Conservation (phyloP, 1,140 invertebrate genomes). For the Drosophila micromelanica region DNA sequence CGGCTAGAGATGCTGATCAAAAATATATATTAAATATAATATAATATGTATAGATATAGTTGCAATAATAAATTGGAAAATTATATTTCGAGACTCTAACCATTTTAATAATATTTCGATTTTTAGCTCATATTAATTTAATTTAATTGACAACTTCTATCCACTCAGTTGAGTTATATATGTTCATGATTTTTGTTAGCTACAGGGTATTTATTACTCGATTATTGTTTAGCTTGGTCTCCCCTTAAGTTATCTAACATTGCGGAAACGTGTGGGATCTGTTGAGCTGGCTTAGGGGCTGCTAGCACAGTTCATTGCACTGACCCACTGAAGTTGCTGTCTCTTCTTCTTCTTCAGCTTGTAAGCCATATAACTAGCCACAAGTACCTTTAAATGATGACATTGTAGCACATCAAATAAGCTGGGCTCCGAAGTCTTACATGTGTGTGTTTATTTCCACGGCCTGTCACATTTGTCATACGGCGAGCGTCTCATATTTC, state of each 20-base stretch:
- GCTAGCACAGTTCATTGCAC: slow-evolving; percentile 42
- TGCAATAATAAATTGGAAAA: too few relatives aligned
- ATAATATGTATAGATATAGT: too few relatives aligned
- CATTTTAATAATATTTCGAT: too few relatives aligned
- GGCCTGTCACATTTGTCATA: slow-evolving; percentile 65
- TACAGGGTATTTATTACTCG: neutral
- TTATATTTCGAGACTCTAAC: too few relatives aligned
- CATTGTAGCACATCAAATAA: slow-evolving; percentile 20
- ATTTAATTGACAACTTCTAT: too few relatives aligned
- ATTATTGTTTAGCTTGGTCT: neutral
- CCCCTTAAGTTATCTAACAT: neutral
- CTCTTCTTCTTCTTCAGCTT: slow-evolving; percentile 2
- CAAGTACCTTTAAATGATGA: slow-evolving; percentile 17
- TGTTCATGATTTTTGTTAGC: too few relatives aligned
- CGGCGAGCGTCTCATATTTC: slow-evolving; percentile 64
- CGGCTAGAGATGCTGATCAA: too few relatives aligned
- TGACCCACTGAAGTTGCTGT: slow-evolving; percentile 38
- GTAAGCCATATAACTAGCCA: slow-evolving; percentile 34
- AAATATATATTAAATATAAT: too few relatives aligned
- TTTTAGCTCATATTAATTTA: too few relatives aligned
- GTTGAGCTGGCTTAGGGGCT: neutral
- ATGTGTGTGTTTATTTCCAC: slow-evolving; percentile 60
- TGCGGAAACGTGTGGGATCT: neutral
- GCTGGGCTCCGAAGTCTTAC: slow-evolving; percentile 62
- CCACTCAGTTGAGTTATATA: too few relatives aligned